Conservation (phyloP, 2,888 invertebrate species). For the Gryllus longicercus region DNA sequence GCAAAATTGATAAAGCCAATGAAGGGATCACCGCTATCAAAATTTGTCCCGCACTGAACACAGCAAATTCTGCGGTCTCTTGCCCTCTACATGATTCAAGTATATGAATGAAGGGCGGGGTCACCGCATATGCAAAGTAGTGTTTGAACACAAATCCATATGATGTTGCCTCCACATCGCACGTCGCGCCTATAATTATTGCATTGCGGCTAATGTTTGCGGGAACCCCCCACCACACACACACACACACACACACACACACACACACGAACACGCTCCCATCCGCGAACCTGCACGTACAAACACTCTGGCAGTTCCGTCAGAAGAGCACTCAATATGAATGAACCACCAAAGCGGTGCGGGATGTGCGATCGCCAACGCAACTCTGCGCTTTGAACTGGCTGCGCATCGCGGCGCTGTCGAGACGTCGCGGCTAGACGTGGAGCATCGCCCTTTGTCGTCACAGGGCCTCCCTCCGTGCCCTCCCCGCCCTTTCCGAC, state of each 20-base stretch:
- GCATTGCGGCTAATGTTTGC: slow-evolving; percentile 17
- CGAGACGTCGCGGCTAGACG: too few species aligned
- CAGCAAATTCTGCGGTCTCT: neutral
- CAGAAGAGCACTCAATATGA: too few species aligned
- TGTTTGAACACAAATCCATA: neutral
- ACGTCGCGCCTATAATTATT: neutral
- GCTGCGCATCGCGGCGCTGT: neutral
- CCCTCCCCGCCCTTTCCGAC: neutral
- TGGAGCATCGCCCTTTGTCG: neutral
- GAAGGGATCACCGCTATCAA: too few species aligned
- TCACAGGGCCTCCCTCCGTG: neutral
- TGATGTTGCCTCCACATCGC: neutral
- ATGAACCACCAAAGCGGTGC: too few species aligned
- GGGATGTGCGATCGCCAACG: too few species aligned
- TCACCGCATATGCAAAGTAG: slow-evolving; percentile 5
- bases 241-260: too few species aligned
- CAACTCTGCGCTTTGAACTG: neutral
- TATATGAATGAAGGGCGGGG: neutral
- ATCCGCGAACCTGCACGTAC: too few species aligned
- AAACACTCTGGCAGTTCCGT: too few species aligned
- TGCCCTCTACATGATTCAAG: neutral
- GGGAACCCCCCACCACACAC: neutral
- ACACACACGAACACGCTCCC: too few species aligned
- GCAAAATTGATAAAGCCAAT: too few species aligned
- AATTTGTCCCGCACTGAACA: too few species aligned